phyloP scores from a whole-genome alignment of 2,888 invertebrate genomes.

The Cosmopolites sordidus region DNA sequence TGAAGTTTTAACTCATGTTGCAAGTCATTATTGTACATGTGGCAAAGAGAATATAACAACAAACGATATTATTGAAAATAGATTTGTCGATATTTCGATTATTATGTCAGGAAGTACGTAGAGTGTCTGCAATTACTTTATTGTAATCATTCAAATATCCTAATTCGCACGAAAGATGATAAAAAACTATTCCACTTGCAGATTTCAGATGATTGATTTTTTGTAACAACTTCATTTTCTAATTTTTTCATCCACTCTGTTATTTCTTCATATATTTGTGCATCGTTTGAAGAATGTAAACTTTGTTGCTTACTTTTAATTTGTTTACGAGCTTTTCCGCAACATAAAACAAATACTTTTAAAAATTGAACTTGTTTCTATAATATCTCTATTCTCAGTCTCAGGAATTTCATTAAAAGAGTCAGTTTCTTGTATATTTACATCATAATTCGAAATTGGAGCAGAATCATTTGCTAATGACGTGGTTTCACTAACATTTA shows the following conservation, averaged over 20 bases:
- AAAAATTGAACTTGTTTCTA: no score
- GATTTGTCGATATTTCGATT: slow-evolving; percentile 14
- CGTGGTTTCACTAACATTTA: no score
- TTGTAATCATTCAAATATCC: no score
- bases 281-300: slow-evolving; percentile 18
- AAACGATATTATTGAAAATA: slow-evolving; percentile 4
- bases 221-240: slow-evolving; percentile 14
- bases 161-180: slow-evolving; percentile 22
- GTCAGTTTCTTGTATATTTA: no score
- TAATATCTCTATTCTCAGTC: no score
- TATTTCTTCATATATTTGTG: slow-evolving; percentile 19
- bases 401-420: no score
- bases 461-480: no score
- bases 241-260: slow-evolving; percentile 14
- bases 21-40: slow-evolving; percentile 7
- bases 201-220: slow-evolving; percentile 18
- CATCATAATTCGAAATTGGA: no score
- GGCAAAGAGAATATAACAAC: slow-evolving; percentile 3
- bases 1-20: slow-evolving; percentile 2
- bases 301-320: slow-evolving; percentile 18
- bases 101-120: slow-evolving; percentile 17
- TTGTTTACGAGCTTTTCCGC: slow-evolving; percentile 18
- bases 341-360: no score
- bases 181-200: slow-evolving; percentile 20
- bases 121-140: slow-evolving; percentile 18